Evolutionary conservation across 2,888 invertebrate species (phyloP).

Genomic region (Himalopsyche anomala): DNA sequence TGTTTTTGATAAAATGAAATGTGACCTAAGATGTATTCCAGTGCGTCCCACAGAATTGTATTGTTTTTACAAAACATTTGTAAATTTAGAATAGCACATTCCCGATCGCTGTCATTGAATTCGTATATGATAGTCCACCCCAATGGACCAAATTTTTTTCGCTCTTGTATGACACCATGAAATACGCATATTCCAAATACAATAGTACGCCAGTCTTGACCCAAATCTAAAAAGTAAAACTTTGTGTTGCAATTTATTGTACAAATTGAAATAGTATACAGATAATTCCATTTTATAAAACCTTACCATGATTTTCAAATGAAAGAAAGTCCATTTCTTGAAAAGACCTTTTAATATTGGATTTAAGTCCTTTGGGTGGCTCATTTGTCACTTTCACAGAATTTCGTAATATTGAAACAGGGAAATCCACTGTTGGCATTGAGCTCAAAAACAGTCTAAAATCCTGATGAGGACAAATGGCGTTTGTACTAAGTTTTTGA

Average conservation of each 20-base stretch:
- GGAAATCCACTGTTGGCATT: conserved; percentile 91
- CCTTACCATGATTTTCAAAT: conserved; percentile 87
- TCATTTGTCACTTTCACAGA: conserved; percentile 97
- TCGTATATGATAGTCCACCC: conserved; percentile 97
- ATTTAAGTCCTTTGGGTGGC: conserved; percentile 93
- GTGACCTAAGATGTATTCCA: conserved; percentile 89
- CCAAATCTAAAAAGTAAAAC: conserved; percentile 74
- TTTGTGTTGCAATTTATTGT: background rate
- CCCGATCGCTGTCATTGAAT: conserved; percentile 94
- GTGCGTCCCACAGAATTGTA: conserved; percentile 91
- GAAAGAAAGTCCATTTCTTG: conserved; percentile 86
- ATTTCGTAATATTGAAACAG: conserved; percentile 93
- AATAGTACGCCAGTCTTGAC: conserved; percentile 84
- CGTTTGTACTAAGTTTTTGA: conserved; percentile 82
- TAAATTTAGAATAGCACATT: conserved; percentile 90
- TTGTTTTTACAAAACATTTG: conserved; percentile 87
- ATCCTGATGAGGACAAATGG: conserved; percentile 80
- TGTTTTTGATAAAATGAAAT: background rate
- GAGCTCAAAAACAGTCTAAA: conserved; percentile 93
- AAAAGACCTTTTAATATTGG: conserved; percentile 91
- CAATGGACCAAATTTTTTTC: conserved; percentile 92
- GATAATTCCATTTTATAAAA: background rate
- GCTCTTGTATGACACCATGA: conserved; percentile 94
- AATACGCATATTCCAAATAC: conserved; percentile 92
- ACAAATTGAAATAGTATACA: background rate